Evolutionary conservation across 2,888 invertebrate genomes (phyloP).

Genomic region (Drosophila rellima): DNA sequence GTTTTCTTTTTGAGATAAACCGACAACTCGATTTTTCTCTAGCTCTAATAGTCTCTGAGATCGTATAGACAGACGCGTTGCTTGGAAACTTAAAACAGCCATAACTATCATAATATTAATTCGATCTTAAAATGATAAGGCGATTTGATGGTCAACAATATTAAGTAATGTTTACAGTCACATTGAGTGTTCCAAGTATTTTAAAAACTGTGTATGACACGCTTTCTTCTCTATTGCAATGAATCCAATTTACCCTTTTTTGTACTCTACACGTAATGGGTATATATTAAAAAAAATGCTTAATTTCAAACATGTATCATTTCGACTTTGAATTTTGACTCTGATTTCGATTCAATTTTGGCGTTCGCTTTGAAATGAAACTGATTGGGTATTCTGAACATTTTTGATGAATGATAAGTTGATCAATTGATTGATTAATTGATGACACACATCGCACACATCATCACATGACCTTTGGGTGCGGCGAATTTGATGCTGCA

Average conservation of each 20-base stretch:
- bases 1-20: no score
- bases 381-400: not conserved
- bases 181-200: no score
- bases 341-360: not conserved
- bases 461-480: conserved; percentile 75
- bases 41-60: no score
- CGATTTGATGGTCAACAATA: no score
- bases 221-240: not conserved
- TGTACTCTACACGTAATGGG: not conserved
- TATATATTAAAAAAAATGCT: not conserved
- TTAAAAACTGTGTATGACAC: no score
- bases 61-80: no score
- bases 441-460: conserved; percentile 69
- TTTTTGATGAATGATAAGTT: conserved; percentile 27
- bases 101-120: not conserved
- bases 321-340: not conserved
- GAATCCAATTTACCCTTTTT: not conserved
- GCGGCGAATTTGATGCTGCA: conserved; percentile 59
- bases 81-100: not conserved
- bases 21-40: no score
- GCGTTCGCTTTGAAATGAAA: not conserved
- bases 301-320: not conserved
- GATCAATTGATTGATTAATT: conserved; percentile 62
- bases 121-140: not conserved
- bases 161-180: no score